Conservation (phyloP, 2,888 invertebrate species). For the Ennomos erosarius region DNA sequence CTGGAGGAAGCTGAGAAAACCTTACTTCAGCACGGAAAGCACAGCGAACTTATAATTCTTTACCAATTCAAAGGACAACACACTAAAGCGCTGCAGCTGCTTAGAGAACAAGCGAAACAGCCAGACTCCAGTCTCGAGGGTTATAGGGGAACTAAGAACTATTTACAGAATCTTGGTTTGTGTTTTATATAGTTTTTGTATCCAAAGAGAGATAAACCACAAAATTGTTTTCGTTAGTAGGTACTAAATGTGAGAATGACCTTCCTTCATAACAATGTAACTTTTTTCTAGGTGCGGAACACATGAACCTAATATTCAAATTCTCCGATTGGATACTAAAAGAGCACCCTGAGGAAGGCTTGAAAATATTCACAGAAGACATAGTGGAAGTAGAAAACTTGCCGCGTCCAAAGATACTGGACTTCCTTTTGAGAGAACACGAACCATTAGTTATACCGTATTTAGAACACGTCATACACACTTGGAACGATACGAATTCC, state of each 20-base stretch:
- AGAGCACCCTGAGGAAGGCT: constrained; percentile 94
- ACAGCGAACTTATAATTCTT: constrained; percentile 96
- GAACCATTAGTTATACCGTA: constrained; percentile 95
- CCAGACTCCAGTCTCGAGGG: constrained; percentile 92
- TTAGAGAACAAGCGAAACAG: constrained; percentile 91
- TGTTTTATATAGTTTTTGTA: not conserved
- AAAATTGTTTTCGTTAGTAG: no score
- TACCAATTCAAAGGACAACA: constrained; percentile 98
- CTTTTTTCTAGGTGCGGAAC: constrained; percentile 85
- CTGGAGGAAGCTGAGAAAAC: constrained; percentile 97
- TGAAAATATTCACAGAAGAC: constrained; percentile 95
- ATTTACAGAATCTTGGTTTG: constrained; percentile 94
- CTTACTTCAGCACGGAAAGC: constrained; percentile 93
- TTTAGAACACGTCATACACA: constrained; percentile 96
- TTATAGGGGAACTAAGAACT: constrained; percentile 93
- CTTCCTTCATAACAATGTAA: not conserved
- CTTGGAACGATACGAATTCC: constrained; percentile 94
- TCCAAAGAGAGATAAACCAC: no score
- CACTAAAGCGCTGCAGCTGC: constrained; percentile 94
- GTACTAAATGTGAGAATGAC: no score
- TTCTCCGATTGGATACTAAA: constrained; percentile 97
- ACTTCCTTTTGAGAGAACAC: constrained; percentile 94
- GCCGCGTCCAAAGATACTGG: constrained; percentile 94
- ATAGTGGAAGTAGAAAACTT: constrained; percentile 94
- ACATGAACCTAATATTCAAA: constrained; percentile 95